phyloP scores from a whole-genome alignment of 2,797 vertebrate species.

The Sebastes flavidus region DNA sequence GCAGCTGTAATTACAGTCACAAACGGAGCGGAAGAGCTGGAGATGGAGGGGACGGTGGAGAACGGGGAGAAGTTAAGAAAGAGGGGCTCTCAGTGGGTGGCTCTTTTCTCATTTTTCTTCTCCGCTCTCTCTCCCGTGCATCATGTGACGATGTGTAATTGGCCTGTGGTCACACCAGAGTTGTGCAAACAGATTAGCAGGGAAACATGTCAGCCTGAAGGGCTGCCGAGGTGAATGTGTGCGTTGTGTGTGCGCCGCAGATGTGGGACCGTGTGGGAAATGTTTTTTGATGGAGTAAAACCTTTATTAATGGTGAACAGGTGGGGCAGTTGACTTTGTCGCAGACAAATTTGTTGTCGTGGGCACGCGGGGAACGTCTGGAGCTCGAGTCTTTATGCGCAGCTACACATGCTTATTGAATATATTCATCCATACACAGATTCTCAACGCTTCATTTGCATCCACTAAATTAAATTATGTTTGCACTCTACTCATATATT shows the following conservation, averaged over 20 bases:
- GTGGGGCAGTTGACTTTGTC: constrained; percentile 58
- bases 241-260: constrained; percentile 69
- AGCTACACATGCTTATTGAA: background rate
- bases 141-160: constrained; percentile 73
- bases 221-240: constrained; percentile 69
- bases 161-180: constrained; percentile 74
- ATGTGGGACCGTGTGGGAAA: constrained; percentile 76
- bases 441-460: constrained; percentile 45
- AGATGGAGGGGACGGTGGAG: constrained; percentile 21
- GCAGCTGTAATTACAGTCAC: constrained; percentile 69
- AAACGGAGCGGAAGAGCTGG: constrained; percentile 20
- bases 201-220: constrained; percentile 71
- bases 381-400: constrained; percentile 1
- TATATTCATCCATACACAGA: constrained; percentile 8
- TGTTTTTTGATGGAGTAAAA: constrained; percentile 69
- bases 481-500: constrained; percentile 37
- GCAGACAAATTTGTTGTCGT: constrained; percentile 47
- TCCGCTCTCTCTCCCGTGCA: constrained; percentile 35
- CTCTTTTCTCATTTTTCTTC: constrained; percentile 46
- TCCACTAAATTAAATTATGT: constrained; percentile 45
- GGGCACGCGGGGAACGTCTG: constrained; percentile 7
- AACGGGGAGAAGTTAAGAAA: constrained; percentile 19
- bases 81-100: constrained; percentile 62
- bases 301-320: constrained; percentile 71
- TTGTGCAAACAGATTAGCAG: constrained; percentile 82